These are phyloP conservation scores for Vireo griseus DNA, from an alignment of 2,797 vertebrate genomes.

Conservation along the genomic window DNA sequence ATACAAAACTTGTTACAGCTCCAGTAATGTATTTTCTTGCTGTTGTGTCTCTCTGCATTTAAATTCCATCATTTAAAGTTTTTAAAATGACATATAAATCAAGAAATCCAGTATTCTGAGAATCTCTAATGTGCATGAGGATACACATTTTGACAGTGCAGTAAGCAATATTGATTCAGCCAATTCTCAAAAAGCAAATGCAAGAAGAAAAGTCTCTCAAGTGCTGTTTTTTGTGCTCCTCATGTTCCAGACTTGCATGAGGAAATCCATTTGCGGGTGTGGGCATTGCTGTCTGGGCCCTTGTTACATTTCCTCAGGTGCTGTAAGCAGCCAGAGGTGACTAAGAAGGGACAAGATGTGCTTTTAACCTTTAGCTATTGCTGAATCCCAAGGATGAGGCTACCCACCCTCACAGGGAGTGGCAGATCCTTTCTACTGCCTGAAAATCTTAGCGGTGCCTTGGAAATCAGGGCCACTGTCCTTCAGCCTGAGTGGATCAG, in stretches of 20 bases:
- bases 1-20: neutral
- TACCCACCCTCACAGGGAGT: neutral
- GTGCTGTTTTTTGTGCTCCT: neutral
- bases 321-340: neutral
- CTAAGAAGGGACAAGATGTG: neutral
- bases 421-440: neutral
- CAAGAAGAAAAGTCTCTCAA: neutral
- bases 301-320: neutral
- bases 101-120: neutral
- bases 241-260: neutral
- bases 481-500: neutral
- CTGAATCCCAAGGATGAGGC: neutral
- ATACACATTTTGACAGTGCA: neutral
- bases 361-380: neutral
- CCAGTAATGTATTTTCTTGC: neutral
- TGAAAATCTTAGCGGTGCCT: neutral
- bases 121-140: neutral
- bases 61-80: neutral
- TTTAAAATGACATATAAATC: neutral
- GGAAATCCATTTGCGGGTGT: neutral
- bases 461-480: neutral
- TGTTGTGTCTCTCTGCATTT: neutral
- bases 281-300: neutral
- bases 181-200: neutral
- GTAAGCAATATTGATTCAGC: slow-evolving; percentile 2